Conservation (phyloP, 2,797 vertebrate genomes). For the Nasua narica region DNA sequence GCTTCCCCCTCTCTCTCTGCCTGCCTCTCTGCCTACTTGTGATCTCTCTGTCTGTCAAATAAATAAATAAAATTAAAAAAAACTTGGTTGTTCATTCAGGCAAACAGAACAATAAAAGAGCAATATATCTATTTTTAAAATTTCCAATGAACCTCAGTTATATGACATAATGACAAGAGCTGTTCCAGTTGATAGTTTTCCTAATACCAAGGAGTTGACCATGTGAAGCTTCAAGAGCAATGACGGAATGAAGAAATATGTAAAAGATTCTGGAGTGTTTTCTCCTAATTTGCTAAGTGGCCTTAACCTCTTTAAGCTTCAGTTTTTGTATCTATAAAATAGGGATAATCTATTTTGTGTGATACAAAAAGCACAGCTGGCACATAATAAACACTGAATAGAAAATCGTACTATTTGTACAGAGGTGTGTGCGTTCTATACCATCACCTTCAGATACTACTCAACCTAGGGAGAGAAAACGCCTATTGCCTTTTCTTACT, state of each 20-base stretch:
- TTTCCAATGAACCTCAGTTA: background rate
- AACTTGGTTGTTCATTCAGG: background rate
- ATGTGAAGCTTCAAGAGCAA: background rate
- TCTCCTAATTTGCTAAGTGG: background rate
- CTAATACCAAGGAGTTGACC: background rate
- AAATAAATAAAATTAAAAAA: too few relatives aligned
- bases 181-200: background rate
- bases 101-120: conserved; percentile 24
- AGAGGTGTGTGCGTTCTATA: background rate
- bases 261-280: background rate
- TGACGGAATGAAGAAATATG: background rate
- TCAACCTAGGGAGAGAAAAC: background rate
- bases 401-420: background rate
- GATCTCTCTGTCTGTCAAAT: too few relatives aligned
- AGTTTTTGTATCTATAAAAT: background rate
- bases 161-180: background rate
- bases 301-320: background rate
- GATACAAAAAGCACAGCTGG: background rate
- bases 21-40: too few relatives aligned
- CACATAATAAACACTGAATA: background rate
- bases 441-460: background rate
- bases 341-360: background rate
- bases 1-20: too few relatives aligned
- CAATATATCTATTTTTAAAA: background rate
- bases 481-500: background rate